These are phyloP conservation scores for Chunga burmeisteri DNA, from an alignment of 2,113 vertebrate species.

Conservation along the genomic window DNA sequence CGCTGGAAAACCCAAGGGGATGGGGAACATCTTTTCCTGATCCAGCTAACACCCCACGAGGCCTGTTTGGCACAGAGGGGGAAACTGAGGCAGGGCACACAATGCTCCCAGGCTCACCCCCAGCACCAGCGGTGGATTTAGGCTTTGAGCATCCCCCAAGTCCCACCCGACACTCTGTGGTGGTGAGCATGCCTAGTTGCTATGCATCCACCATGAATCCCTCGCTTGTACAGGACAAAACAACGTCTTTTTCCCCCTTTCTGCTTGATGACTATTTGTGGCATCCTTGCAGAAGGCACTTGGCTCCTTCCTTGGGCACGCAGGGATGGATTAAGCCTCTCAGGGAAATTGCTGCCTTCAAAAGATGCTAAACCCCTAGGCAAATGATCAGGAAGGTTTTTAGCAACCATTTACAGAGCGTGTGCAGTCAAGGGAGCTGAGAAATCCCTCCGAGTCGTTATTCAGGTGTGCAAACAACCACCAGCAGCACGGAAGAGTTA, in stretches of 20 bases:
- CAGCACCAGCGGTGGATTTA: not conserved
- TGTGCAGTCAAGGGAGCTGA: not conserved
- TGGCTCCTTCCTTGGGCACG: not conserved
- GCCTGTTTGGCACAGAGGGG: not conserved
- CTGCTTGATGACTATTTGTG: accelerated
- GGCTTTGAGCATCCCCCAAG: not conserved
- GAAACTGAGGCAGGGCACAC: not conserved
- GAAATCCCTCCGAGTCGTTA: not conserved
- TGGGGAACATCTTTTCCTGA: not conserved
- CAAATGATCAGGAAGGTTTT: not conserved
- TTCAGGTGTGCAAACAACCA: not conserved
- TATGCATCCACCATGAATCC: not conserved
- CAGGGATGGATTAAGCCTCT: not conserved
- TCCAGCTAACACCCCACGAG: not conserved
- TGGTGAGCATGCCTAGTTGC: not conserved
- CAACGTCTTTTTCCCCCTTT: not conserved
- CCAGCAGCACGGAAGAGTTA: not conserved
- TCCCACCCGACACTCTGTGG: not conserved
- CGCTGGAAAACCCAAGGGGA: not conserved
- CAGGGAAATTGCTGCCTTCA: not conserved
- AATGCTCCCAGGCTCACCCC: accelerated
- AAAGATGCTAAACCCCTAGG: not conserved
- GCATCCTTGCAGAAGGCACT: not conserved
- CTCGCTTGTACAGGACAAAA: accelerated
- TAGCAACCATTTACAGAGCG: not conserved